Conservation (phyloP, 2,797 vertebrate species). For the Gymnothorax javanicus region DNA sequence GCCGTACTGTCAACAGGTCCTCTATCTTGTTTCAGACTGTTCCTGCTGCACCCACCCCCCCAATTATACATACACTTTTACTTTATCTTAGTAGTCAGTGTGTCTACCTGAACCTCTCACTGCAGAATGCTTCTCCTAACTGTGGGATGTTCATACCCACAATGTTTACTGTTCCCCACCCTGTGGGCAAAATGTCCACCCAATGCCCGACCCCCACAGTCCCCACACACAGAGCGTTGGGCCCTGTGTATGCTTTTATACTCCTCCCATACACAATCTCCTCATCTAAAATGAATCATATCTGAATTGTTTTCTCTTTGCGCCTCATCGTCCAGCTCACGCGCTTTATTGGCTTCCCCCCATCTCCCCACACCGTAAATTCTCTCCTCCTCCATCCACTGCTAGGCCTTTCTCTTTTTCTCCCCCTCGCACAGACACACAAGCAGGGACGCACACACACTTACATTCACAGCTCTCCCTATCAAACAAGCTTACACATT, state of each 20-base stretch:
- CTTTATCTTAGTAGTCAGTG: no score
- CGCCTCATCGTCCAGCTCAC: background rate
- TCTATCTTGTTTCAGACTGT: no score
- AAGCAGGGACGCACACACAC: background rate
- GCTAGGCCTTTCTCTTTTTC: background rate
- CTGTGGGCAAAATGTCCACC: background rate
- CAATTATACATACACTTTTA: no score
- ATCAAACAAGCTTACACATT: no score
- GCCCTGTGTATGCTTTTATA: conserved; percentile 19
- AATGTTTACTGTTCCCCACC: no score
- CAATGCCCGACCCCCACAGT: background rate
- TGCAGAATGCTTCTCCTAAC: no score
- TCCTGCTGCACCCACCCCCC: no score
- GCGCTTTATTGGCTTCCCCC: conserved; percentile 30
- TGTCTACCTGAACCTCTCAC: no score
- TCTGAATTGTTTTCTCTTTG: conserved; percentile 32
- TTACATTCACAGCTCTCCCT: no score
- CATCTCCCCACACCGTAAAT: conserved; percentile 8
- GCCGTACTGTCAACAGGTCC: no score
- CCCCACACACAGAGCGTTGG: background rate
- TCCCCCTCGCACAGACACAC: background rate
- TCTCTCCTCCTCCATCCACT: background rate
- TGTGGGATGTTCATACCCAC: no score
- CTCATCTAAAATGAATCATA: conserved; percentile 38
- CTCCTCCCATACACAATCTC: conserved; percentile 28